phyloP scores from a whole-genome alignment of 2,888 invertebrate genomes.

The Micropterix aruncella region DNA sequence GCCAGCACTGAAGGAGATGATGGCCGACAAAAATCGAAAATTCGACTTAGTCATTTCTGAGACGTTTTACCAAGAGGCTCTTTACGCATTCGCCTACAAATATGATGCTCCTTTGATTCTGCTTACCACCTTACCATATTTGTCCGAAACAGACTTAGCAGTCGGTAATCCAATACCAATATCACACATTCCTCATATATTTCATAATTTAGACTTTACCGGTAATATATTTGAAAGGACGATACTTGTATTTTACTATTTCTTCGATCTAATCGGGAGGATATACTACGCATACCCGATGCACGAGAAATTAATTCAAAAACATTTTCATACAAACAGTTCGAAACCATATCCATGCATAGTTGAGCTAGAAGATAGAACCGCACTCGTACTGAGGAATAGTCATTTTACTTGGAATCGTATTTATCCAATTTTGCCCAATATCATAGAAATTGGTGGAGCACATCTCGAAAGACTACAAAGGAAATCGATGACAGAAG shows the following conservation, averaged over 20 bases:
- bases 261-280: constrained; percentile 20
- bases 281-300: constrained; percentile 20
- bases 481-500: too few species aligned
- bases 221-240: constrained; percentile 32
- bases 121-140: constrained; percentile 11
- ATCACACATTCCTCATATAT: constrained; percentile 30
- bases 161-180: constrained; percentile 31
- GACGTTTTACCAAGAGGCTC: constrained; percentile 29
- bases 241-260: constrained; percentile 20
- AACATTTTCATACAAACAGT: constrained; percentile 20
- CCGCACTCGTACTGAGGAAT: constrained; percentile 31
- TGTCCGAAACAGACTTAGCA: constrained; percentile 23
- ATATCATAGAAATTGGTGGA: constrained; percentile 36
- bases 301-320: constrained; percentile 20
- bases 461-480: constrained; percentile 30
- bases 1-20: constrained; percentile 19
- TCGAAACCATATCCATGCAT: constrained; percentile 21
- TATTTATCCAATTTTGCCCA: constrained; percentile 25
- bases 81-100: constrained; percentile 22
- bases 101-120: constrained; percentile 26
- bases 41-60: constrained; percentile 30
- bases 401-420: constrained; percentile 29
- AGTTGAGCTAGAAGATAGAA: constrained; percentile 24
- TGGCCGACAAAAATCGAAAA: constrained; percentile 18
- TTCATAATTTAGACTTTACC: constrained; percentile 20